Evolutionary conservation across 2,113 vertebrate species (phyloP).

Genomic region (Sciurus niger): DNA sequence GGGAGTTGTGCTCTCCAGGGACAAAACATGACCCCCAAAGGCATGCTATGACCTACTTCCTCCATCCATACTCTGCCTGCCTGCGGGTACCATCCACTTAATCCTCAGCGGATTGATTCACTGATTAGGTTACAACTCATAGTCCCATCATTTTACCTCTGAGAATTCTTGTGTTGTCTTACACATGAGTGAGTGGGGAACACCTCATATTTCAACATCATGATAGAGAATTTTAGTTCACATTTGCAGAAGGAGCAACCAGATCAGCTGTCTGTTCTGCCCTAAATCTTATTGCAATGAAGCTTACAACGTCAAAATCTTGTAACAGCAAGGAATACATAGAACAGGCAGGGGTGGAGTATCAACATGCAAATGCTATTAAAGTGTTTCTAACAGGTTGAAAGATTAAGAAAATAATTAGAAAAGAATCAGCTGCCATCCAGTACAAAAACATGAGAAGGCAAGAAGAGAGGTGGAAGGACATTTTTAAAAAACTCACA

Average conservation of each 20-base stretch:
- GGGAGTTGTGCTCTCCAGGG: too few species aligned
- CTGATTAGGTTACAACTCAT: too few species aligned
- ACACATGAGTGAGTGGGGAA: too few species aligned
- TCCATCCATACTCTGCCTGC: too few species aligned
- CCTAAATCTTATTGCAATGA: not conserved
- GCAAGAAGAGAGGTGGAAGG: rapidly evolving
- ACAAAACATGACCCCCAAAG: too few species aligned
- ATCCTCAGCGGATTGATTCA: too few species aligned
- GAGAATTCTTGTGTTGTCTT: too few species aligned
- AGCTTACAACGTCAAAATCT: not conserved
- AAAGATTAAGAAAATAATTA: conserved; percentile 38
- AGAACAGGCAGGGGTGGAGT: not conserved
- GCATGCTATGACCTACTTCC: too few species aligned
- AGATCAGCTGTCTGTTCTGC: not conserved
- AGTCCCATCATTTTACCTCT: too few species aligned
- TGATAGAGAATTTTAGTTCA: not conserved
- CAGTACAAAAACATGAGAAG: not conserved
- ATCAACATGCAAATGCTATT: not conserved
- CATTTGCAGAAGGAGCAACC: not conserved
- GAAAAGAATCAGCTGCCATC: not conserved
- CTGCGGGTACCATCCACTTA: too few species aligned
- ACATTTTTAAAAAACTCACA: not conserved
- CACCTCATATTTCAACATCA: not conserved
- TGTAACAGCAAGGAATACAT: not conserved
- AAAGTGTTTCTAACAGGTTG: not conserved